These are phyloP conservation scores for Drosophila flavopinicola DNA, from an alignment of 2,888 invertebrate species.

Conservation along the genomic window DNA sequence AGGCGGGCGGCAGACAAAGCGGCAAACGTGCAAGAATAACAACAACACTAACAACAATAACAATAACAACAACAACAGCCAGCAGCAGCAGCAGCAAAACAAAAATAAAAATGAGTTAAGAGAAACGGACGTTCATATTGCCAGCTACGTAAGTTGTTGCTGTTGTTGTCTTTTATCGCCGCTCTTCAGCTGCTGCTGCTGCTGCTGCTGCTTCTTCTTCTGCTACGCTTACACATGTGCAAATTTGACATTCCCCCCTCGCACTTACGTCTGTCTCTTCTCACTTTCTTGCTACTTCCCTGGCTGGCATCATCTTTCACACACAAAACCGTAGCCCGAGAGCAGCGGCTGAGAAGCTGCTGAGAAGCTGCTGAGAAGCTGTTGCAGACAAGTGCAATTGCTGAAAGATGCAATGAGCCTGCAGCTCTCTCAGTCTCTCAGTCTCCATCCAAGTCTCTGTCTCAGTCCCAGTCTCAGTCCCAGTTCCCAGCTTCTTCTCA, in stretches of 20 bases:
- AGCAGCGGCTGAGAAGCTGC: slow-evolving; percentile 2
- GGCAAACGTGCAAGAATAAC: slow-evolving; percentile 68
- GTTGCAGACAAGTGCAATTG: slow-evolving; percentile 48
- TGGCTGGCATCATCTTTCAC: slow-evolving; percentile 34
- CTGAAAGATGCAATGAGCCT: slow-evolving; percentile 31
- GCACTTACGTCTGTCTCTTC: not conserved
- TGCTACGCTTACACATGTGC: slow-evolving; percentile 50
- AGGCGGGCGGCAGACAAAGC: slow-evolving; percentile 35
- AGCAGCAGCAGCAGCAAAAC: slow-evolving; percentile 30
- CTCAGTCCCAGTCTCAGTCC: slow-evolving; percentile 4
- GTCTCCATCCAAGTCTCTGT: not conserved
- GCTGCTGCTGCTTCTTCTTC: slow-evolving; percentile 3
- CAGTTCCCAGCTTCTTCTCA: slow-evolving; percentile 25
- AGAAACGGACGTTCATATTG: slow-evolving; percentile 71
- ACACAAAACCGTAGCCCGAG: slow-evolving; percentile 22
- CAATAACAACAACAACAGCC: slow-evolving; percentile 19
- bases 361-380: not conserved
- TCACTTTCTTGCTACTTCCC: slow-evolving; percentile 13
- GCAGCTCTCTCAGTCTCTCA: slow-evolving; percentile 12
- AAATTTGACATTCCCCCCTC: slow-evolving; percentile 45
- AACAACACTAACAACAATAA: slow-evolving; percentile 30
- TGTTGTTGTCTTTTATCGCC: slow-evolving; percentile 30
- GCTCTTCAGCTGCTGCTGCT: slow-evolving; percentile 21
- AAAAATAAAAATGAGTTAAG: slow-evolving; percentile 73
- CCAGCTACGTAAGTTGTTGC: slow-evolving; percentile 37